phyloP scores from a whole-genome alignment of 2,113 vertebrate species.

The Ibidorhyncha struthersii region DNA sequence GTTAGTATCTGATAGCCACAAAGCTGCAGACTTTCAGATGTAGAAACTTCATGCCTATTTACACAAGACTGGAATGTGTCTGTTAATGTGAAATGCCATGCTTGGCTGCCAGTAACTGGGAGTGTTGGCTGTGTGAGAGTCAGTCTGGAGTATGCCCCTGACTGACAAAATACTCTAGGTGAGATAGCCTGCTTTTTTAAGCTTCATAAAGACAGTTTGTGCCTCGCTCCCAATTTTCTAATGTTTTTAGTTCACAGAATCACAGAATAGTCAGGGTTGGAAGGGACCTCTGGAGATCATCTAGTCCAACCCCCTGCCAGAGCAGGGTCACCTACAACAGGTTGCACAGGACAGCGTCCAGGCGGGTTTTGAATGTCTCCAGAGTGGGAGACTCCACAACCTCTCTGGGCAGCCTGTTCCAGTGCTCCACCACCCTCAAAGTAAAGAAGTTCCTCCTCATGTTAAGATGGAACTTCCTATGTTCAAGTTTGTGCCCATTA shows the following conservation, averaged over 20 bases:
- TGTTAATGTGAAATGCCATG: accelerated
- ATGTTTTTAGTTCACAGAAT: not conserved
- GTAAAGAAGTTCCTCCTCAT: too few species aligned
- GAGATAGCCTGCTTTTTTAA: accelerated
- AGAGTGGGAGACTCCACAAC: too few species aligned
- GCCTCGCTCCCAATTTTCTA: not conserved
- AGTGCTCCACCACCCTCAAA: too few species aligned
- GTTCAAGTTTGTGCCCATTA: too few species aligned
- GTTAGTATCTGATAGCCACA: not conserved
- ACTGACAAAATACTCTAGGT: not conserved
- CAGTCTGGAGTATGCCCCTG: not conserved
- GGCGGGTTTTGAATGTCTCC: too few species aligned
- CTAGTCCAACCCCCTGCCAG: too few species aligned
- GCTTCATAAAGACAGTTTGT: not conserved
- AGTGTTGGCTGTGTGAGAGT: accelerated
- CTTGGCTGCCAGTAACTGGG: accelerated
- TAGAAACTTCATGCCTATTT: not conserved
- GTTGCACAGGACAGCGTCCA: too few species aligned
- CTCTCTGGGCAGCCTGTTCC: too few species aligned
- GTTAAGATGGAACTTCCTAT: too few species aligned
- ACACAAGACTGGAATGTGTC: not conserved
- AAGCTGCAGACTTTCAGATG: not conserved
- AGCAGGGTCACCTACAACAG: too few species aligned
- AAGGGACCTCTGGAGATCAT: too few species aligned
- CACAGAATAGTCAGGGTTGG: too few species aligned